phyloP scores from a whole-genome alignment of 2,113 vertebrate species.

The Pitta sordida region DNA sequence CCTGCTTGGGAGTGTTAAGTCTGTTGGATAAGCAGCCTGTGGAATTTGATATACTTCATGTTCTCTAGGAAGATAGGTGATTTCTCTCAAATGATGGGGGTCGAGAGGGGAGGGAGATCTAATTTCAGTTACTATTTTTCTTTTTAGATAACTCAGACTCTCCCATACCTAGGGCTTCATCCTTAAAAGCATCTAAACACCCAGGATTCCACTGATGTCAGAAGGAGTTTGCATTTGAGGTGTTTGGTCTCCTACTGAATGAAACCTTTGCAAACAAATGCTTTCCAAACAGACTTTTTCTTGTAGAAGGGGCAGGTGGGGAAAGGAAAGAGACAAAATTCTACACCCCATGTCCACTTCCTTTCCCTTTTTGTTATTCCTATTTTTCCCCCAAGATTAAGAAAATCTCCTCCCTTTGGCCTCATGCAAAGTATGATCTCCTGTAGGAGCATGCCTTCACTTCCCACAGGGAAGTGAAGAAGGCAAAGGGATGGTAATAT shows the following conservation, averaged over 20 bases:
- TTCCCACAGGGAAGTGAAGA: background rate
- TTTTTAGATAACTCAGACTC: background rate
- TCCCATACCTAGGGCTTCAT: background rate
- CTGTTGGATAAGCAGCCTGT: conserved; percentile 11
- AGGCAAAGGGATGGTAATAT: background rate
- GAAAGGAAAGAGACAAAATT: background rate
- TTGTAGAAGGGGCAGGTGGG: background rate
- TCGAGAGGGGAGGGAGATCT: background rate
- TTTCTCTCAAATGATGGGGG: conserved; percentile 50
- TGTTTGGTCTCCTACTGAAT: background rate
- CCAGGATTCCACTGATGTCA: background rate
- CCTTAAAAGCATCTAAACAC: background rate
- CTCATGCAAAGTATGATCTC: background rate
- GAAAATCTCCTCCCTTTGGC: background rate
- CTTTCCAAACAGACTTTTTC: background rate
- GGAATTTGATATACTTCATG: conserved; percentile 14
- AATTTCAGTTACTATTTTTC: conserved; percentile 38
- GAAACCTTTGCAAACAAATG: background rate
- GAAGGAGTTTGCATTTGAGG: background rate
- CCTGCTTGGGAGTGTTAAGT: conserved; percentile 31
- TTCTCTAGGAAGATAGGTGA: conserved; percentile 53
- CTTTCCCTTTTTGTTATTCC: background rate
- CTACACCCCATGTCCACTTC: background rate
- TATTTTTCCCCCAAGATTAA: background rate
- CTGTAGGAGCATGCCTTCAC: too few species aligned